These are phyloP conservation scores for Balearica regulorum DNA, from an alignment of 2,797 vertebrate species.

Conservation along the genomic window DNA sequence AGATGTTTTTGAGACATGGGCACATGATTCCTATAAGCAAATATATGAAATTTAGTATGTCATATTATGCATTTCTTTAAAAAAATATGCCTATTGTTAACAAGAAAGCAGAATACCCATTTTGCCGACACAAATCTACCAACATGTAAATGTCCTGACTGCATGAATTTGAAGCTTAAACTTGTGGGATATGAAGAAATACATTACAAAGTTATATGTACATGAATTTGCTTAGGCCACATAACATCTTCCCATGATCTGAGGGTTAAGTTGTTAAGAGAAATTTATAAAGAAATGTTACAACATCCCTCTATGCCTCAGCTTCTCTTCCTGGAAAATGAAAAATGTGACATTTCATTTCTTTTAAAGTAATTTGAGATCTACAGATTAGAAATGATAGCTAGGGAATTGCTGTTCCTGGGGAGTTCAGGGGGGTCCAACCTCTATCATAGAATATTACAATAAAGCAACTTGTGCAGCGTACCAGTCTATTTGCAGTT, in stretches of 20 bases:
- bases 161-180: neutral
- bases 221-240: neutral
- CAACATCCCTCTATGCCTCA: neutral
- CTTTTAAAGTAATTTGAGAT: conserved; percentile 22
- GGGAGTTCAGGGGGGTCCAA: neutral
- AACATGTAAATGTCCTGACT: neutral
- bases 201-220: neutral
- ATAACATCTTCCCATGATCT: neutral
- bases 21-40: neutral
- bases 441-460: neutral
- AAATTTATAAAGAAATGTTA: neutral
- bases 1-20: neutral
- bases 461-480: neutral
- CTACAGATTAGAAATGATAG: neutral
- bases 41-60: neutral
- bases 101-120: neutral
- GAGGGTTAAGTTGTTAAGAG: neutral
- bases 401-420: neutral
- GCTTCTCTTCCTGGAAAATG: neutral
- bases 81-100: neutral
- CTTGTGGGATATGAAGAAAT: neutral
- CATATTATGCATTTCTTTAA: neutral
- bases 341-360: conserved; percentile 6
- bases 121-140: neutral
- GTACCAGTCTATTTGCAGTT: neutral